These are phyloP conservation scores for Neolamprologus brichardi DNA, from an alignment of 2,113 vertebrate species.

Conservation along the genomic window DNA sequence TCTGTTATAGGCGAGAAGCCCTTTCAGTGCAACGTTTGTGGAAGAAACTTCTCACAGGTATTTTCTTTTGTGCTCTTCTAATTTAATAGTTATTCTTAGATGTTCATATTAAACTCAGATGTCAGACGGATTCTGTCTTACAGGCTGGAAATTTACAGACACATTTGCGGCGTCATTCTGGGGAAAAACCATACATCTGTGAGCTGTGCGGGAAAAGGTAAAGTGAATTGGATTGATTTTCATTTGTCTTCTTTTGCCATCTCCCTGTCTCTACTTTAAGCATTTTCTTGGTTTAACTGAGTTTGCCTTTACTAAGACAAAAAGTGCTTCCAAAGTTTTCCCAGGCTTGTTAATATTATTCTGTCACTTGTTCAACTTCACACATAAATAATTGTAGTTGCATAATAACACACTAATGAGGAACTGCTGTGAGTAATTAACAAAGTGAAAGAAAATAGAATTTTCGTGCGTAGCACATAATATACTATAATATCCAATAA, in stretches of 20 bases:
- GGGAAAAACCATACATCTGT: slow-evolving; percentile 97
- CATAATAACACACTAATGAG: not conserved
- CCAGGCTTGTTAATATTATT: not conserved
- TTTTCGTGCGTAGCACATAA: not conserved
- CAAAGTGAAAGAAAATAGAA: not conserved
- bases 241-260: not conserved
- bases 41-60: slow-evolving; percentile 98
- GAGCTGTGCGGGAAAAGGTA: slow-evolving; percentile 97
- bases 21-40: slow-evolving; percentile 96
- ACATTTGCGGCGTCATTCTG: slow-evolving; percentile 91
- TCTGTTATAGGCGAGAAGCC: slow-evolving; percentile 92
- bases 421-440: not conserved
- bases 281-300: not conserved
- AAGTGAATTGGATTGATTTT: not conserved
- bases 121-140: not conserved
- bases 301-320: not conserved
- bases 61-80: not conserved
- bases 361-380: not conserved
- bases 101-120: not conserved
- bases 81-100: not conserved
- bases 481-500: not conserved
- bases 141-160: slow-evolving; percentile 97
- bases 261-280: not conserved
- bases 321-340: not conserved
- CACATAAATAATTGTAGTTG: not conserved